These are phyloP conservation scores for Spizaetus ornatus DNA, from an alignment of 2,113 vertebrate species.

Conservation along the genomic window DNA sequence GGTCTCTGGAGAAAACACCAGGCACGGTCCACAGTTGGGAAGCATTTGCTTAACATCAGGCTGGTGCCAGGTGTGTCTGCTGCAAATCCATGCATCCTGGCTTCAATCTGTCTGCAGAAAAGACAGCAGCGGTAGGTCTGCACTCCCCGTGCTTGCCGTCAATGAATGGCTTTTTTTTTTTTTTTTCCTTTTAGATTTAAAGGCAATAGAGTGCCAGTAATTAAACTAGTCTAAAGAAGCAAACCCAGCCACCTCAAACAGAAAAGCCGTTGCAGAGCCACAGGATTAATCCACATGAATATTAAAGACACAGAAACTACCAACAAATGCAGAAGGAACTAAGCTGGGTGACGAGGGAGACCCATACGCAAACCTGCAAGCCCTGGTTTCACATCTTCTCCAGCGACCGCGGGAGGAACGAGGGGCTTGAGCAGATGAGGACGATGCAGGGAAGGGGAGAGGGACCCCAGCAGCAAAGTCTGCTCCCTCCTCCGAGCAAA, in stretches of 20 bases:
- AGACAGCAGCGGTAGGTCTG: not conserved
- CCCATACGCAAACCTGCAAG: rapidly evolving
- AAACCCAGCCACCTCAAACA: not conserved
- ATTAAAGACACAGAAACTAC: not conserved
- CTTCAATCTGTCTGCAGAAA: not conserved
- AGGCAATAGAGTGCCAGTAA: not conserved
- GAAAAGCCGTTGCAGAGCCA: not conserved
- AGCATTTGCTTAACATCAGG: not conserved
- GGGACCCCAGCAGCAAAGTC: not conserved
- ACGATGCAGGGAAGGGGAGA: not conserved
- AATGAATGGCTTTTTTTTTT: not conserved
- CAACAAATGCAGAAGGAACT: not conserved
- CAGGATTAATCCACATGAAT: not conserved
- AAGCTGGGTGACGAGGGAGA: not conserved
- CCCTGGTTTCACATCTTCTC: not conserved
- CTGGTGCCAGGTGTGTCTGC: not conserved
- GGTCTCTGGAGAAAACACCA: not conserved
- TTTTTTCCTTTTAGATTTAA: not conserved
- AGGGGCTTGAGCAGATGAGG: not conserved
- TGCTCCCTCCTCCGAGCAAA: not conserved
- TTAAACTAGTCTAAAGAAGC: not conserved
- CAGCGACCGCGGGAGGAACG: rapidly evolving
- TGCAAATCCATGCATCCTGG: not conserved
- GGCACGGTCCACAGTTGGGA: not conserved
- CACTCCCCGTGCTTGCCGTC: rapidly evolving